phyloP scores from a whole-genome alignment of 2,113 vertebrate species.

The Atlantisia rogersi region DNA sequence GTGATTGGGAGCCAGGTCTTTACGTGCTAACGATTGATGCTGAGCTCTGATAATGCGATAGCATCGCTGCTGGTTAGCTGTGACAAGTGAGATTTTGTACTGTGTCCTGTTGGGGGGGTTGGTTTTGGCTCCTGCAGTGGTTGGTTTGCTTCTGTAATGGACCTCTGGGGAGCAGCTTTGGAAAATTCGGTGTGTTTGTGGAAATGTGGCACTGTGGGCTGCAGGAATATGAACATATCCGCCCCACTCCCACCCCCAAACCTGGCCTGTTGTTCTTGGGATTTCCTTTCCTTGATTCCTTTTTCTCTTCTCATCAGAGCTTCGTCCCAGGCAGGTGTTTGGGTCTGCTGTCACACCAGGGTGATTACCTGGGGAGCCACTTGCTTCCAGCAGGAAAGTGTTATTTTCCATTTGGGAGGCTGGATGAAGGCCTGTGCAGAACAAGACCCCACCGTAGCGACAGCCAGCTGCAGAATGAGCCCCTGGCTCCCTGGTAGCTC shows the following conservation, averaged over 20 bases:
- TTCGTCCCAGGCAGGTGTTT: neutral
- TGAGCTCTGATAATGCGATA: neutral
- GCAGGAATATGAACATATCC: neutral
- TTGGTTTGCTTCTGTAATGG: neutral
- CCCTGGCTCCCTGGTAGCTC: neutral
- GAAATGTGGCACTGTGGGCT: neutral
- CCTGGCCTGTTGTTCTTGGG: neutral
- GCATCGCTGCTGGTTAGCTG: accelerated
- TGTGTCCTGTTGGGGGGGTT: neutral
- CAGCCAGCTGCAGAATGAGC: neutral
- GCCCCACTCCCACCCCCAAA: too few relatives aligned
- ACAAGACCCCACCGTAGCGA: neutral
- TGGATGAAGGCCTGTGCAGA: slow-evolving; percentile 24
- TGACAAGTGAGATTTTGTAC: neutral
- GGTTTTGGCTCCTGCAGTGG: neutral
- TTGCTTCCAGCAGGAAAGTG: slow-evolving; percentile 23
- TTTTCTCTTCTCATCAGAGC: neutral
- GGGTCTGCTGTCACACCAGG: neutral
- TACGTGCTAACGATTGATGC: neutral
- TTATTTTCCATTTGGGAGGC: slow-evolving; percentile 14
- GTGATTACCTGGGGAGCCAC: slow-evolving; percentile 31
- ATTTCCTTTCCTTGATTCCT: slow-evolving; percentile 55
- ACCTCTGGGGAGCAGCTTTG: neutral
- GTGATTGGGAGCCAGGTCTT: neutral
- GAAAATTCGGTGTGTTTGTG: neutral